These are phyloP conservation scores for Anguilla obscura DNA, from an alignment of 2,797 vertebrate genomes.

Conservation along the genomic window DNA sequence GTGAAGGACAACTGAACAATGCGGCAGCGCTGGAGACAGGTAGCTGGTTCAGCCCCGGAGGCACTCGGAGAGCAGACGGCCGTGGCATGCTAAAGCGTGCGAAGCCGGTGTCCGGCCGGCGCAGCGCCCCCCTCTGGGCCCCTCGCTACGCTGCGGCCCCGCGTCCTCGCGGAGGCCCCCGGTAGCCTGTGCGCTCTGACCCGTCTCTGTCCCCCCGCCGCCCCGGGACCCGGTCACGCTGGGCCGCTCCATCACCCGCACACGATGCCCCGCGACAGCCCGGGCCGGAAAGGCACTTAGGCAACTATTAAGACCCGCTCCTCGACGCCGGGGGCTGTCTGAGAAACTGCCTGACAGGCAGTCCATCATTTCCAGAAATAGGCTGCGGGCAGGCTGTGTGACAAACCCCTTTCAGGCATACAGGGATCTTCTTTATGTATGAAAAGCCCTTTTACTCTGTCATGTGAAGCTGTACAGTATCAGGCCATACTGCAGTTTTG, in stretches of 20 bases:
- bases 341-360: conserved; percentile 34
- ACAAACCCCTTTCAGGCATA: neutral
- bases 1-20: neutral
- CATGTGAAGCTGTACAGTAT: neutral
- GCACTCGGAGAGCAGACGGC: neutral
- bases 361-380: conserved; percentile 40
- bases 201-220: neutral
- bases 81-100: neutral
- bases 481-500: neutral
- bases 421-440: neutral
- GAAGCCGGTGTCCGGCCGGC: neutral
- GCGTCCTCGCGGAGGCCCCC: neutral
- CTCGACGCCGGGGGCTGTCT: neutral
- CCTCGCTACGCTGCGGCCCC: neutral
- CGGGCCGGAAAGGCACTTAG: conserved; percentile 17
- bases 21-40: neutral
- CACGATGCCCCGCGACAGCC: conserved; percentile 27
- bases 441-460: neutral
- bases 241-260: conserved; percentile 20
- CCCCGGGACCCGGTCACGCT: conserved; percentile 25
- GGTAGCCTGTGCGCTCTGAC: conserved; percentile 26
- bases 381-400: conserved; percentile 28
- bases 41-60: neutral
- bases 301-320: conserved; percentile 33
- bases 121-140: neutral